A percentile compares a stretch with the other conserved stretches of the same genome.
Conservation (phyloP, 2,797 vertebrate species). For the Craterocephalus amniculus region DNA sequence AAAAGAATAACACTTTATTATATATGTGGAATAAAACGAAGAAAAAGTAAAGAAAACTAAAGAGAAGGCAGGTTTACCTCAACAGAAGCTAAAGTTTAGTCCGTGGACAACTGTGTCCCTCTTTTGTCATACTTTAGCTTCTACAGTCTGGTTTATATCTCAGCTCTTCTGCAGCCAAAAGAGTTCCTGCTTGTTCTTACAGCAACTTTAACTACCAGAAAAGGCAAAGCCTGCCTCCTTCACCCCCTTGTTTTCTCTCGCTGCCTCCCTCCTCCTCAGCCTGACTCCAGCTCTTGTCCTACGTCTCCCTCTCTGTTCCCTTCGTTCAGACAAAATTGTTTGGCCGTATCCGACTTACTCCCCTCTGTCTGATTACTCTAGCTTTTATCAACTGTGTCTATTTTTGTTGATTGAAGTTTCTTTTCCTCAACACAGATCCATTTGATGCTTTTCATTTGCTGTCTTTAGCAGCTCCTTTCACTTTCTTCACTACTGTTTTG, state of each 20-base stretch:
- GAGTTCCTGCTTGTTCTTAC: slow-evolving; percentile 87
- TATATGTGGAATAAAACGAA: slow-evolving; percentile 21
- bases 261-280: slow-evolving; percentile 47
- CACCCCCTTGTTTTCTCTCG: slow-evolving; percentile 39
- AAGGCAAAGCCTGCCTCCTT: slow-evolving; percentile 89
- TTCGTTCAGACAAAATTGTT: slow-evolving; percentile 17
- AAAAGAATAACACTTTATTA: slow-evolving; percentile 9
- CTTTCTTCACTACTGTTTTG: no score
- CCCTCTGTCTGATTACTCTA: background rate
- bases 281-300: slow-evolving; percentile 35
- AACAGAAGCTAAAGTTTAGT: slow-evolving; percentile 73
- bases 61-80: slow-evolving; percentile 58
- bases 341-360: slow-evolving; percentile 17
- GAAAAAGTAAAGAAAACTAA: background rate
- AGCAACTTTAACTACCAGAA: slow-evolving; percentile 92
- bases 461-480: no score
- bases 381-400: background rate
- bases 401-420: slow-evolving; percentile 4
- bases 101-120: slow-evolving; percentile 80
- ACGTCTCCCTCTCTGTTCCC: slow-evolving; percentile 40
- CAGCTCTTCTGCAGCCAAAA: slow-evolving; percentile 80
- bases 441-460: background rate
- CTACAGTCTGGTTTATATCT: slow-evolving; percentile 84
- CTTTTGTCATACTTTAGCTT: slow-evolving; percentile 74
- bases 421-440: background rate